Evolutionary conservation across 2,888 invertebrate species (phyloP), one percentile per base, ranked within the genome.

Genomic region (Agapetus fuscipes): DNA sequence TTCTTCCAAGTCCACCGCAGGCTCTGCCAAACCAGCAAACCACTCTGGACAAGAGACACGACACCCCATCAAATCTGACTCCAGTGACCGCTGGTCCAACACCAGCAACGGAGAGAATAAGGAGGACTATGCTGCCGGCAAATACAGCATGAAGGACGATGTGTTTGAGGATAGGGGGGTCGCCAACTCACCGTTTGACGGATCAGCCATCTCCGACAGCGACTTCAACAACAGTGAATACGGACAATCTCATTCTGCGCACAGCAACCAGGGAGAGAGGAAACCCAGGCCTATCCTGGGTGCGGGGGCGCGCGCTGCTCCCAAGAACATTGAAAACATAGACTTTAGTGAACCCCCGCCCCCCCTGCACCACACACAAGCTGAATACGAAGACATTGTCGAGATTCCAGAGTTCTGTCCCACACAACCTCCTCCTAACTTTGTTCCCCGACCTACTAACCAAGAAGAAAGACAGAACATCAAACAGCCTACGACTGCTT

Each of bases 241-340:
- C 10, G n/a, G 16, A 10, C 31, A 15, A 13, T 16, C 26, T 7
- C 35, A 36, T n/a, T 15, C 14, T 3, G 15, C 17, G 12, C 24
- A 36, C 11, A n/a, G 15, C 3, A 29, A 20, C n/a, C 29, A 30
- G 20, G 17, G 17, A 3, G 48, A 48, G 30, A 30, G 45, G 14
- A 48, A 48, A 36, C 45, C 45, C 5, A 39, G 48, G 6, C 48
- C 48, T 9, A 48, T 48, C 13, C 24, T 48, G 10, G 48, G 48
- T 3, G 48, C 48, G 15, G 48, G 48, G 3, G 29, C 48, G 6
- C 39, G 41, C 3, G 25, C 20, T 10, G 12, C 20, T 6, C 32
- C 17, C 12, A n/a, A n/a, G n/a, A n/a, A n/a, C n/a, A n/a, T n/a
- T n/a, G n/a, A n/a, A 15, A 34, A 14, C 34, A 11, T n/a, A 14